A percentile compares a stretch with the other conserved stretches of the same genome.
Conservation (phyloP, 2,888 invertebrate species). For the Petrolisthes manimaculis region DNA sequence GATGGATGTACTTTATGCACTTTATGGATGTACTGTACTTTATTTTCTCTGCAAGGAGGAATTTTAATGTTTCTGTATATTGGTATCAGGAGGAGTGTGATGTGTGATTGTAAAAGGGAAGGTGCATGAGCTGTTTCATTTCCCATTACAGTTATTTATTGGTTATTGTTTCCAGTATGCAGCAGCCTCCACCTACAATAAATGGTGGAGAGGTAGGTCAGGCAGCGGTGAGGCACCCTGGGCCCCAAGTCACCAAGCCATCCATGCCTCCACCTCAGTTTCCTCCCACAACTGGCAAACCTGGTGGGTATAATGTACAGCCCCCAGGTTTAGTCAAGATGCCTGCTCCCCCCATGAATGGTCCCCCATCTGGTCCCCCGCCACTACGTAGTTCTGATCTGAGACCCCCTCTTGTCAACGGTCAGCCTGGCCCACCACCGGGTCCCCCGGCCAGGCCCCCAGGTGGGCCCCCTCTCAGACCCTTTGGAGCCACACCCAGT, state of each 20-base stretch:
- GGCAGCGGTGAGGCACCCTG: neutral
- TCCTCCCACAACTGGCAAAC: neutral
- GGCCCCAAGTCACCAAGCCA: slow-evolving; percentile 2
- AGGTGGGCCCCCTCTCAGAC: neutral
- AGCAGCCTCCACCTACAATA: slow-evolving; percentile 43
- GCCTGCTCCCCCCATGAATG: slow-evolving; percentile 22
- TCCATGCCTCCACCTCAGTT: neutral
- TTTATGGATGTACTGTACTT: too few relatives aligned
- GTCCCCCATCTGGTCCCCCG: slow-evolving; percentile 16
- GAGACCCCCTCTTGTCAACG: slow-evolving; percentile 16
- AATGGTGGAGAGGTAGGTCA: slow-evolving; percentile 44
- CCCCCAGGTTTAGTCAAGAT: neutral
- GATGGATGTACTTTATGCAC: too few relatives aligned
- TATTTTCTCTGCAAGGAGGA: too few relatives aligned
- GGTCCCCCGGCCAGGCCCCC: slow-evolving; percentile 8
- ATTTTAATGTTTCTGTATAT: too few relatives aligned
- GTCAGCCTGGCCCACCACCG: slow-evolving; percentile 9
- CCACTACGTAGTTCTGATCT: neutral
- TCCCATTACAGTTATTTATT: too few relatives aligned
- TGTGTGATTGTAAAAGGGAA: too few relatives aligned
- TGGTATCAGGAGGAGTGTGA: neutral
- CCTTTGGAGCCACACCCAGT: neutral
- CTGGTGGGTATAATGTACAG: neutral
- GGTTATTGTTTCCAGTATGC: slow-evolving; percentile 7
- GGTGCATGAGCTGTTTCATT: too few relatives aligned